A percentile compares a stretch with the other conserved stretches of the same genome.
Evolutionary conservation across 2,888 invertebrate species (phyloP).

Genomic region (Archaeoteleia sp.): DNA sequence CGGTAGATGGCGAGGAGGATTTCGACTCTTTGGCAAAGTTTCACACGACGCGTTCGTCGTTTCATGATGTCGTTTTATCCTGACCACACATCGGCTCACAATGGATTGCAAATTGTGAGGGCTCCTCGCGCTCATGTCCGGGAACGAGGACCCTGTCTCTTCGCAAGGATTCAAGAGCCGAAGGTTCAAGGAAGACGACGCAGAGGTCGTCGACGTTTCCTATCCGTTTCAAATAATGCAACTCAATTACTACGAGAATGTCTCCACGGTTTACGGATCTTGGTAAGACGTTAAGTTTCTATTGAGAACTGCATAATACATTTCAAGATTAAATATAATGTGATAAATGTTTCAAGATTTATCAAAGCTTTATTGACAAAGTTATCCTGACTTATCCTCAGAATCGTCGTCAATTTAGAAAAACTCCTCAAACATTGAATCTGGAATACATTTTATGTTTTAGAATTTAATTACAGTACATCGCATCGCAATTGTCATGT

Average conservation of each 20-base stretch:
- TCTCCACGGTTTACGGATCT: too few relatives aligned
- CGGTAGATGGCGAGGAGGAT: background rate
- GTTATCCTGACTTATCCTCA: too few relatives aligned
- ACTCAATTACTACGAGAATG: background rate
- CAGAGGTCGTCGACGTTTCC: constrained; percentile 5
- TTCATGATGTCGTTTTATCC: constrained; percentile 5
- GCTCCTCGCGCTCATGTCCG: constrained; percentile 1
- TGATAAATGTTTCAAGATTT: too few relatives aligned
- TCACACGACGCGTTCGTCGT: constrained; percentile 3
- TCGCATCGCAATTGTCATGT: too few relatives aligned
- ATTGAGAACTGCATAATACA: too few relatives aligned
- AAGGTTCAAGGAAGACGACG: constrained; percentile 7
- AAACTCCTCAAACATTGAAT: too few relatives aligned
- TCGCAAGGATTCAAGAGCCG: constrained; percentile 5
- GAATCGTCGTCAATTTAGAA: too few relatives aligned
- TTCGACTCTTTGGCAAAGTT: constrained; percentile 4
- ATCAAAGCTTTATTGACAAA: too few relatives aligned
- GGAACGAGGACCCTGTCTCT: background rate
- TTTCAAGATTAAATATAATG: too few relatives aligned
- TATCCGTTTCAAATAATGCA: background rate
- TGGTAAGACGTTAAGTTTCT: too few relatives aligned
- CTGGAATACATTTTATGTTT: too few relatives aligned
- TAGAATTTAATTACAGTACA: too few relatives aligned
- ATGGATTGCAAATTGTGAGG: constrained; percentile 11
- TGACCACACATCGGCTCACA: constrained; percentile 1